phyloP scores from a whole-genome alignment of 2,797 vertebrate genomes.

The Ficedula albicollis region DNA sequence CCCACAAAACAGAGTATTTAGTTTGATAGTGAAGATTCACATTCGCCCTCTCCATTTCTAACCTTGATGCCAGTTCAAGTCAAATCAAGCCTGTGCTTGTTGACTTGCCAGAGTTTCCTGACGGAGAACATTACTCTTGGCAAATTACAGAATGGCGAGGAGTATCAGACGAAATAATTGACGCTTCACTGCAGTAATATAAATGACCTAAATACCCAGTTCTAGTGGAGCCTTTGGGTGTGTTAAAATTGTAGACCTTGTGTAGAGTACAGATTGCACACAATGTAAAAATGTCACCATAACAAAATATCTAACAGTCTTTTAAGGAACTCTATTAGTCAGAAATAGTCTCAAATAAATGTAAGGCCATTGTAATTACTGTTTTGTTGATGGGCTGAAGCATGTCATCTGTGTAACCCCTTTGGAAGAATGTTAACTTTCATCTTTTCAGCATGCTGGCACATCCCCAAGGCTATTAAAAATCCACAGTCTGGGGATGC shows the following conservation, averaged over 20 bases:
- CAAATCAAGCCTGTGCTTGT: constrained; percentile 26
- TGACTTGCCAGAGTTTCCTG: constrained; percentile 45
- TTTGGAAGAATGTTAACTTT: constrained; percentile 36
- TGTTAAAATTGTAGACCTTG: constrained; percentile 15
- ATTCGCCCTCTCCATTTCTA: not conserved
- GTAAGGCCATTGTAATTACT: not conserved
- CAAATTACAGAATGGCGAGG: not conserved
- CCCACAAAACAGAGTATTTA: not conserved
- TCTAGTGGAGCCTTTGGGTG: constrained; percentile 13
- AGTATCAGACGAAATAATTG: constrained; percentile 52
- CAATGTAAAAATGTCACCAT: not conserved
- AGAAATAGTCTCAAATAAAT: not conserved
- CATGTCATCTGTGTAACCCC: not conserved
- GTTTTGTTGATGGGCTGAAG: not conserved
- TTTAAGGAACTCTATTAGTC: not conserved
- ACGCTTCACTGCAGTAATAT: constrained; percentile 52
- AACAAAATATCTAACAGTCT: not conserved
- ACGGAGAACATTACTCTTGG: constrained; percentile 45
- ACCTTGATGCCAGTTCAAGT: constrained; percentile 51
- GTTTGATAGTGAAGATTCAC: not conserved
- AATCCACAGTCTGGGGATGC: not conserved
- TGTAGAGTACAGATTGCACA: not conserved
- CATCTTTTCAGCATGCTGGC: constrained; percentile 33
- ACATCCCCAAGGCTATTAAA: constrained; percentile 45
- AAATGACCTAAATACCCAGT: constrained; percentile 66